Percentiles rank a stretch among this genome's conserved stretches.
phyloP scores from a whole-genome alignment of 2,113 vertebrate genomes.

The Cynopterus brachyotis region DNA sequence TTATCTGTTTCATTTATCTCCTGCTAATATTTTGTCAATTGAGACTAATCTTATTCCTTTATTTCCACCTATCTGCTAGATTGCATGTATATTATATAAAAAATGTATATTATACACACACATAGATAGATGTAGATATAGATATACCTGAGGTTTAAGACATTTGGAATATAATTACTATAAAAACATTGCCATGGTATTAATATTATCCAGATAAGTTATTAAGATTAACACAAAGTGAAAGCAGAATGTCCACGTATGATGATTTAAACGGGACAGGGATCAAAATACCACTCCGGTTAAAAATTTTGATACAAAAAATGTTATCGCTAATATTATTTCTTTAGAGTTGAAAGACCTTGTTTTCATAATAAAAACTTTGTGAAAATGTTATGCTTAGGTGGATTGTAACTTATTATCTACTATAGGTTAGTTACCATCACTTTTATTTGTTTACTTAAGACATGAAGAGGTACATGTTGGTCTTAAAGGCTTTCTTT shows the following conservation, averaged over 20 bases:
- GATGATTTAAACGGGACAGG: not conserved
- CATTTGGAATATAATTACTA: not conserved
- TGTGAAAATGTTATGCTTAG: not conserved
- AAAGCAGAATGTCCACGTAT: not conserved
- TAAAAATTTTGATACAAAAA: not conserved
- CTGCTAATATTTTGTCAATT: not conserved
- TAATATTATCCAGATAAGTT: not conserved
- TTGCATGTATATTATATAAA: not conserved
- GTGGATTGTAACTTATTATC: not conserved
- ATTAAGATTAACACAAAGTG: not conserved
- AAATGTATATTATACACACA: no score
- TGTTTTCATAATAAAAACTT: not conserved
- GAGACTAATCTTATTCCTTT: not conserved
- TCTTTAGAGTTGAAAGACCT: not conserved
- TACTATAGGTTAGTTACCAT: not conserved
- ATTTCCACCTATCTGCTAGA: not conserved
- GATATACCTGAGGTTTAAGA: not conserved
- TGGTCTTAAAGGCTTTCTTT: not conserved
- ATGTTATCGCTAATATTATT: not conserved
- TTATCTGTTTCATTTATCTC: slow-evolving; percentile 44
- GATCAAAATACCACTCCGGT: not conserved
- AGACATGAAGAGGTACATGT: not conserved
- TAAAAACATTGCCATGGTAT: not conserved
- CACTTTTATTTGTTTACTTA: not conserved
- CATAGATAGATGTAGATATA: not conserved